Evolutionary conservation across 2,113 vertebrate genomes (phyloP), one percentile per base, ranked within the genome.

Genomic region (Vulpes lagopus): DNA sequence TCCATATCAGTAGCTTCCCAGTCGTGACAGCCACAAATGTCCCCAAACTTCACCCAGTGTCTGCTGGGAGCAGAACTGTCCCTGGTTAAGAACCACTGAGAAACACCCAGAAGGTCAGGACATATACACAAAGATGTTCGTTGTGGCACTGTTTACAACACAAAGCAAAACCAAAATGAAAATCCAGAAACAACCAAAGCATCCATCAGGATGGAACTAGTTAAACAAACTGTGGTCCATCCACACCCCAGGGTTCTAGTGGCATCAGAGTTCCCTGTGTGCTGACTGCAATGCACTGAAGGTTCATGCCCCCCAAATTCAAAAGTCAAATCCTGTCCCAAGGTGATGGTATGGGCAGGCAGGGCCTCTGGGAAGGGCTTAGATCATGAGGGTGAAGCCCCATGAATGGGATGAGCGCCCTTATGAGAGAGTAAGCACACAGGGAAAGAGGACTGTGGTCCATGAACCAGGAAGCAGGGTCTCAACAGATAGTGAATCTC

Each of bases 91-190:
- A 35, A 71, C 20, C 30, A 11, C 64, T 11, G 32, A 73, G 0
- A 17, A 0, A 8, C 19, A 30, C 38, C 23, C 60, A 78, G 49
- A 78, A n/a, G 23, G 7, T 60, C 89, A 17, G 71, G 11, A 32
- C 0, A 0, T 0, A 1, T 11, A 12, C 1, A 14, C 3, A 2
- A 53, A 69, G 53, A 59, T 3, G 23, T 14, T 23, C 0, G 1
- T 0, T 0, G 1, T 3, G 62, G 55, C 5, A 25, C 1, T 62
- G 32, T 32, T 35, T 62, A 11, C 0, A 3, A 89, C 16, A 53
- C 25, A 23, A 43, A 51, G 32, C 57, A 25, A 86, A 71, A 71
- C 22, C 25, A 17, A 55, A 71, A 53, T 2, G 38, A 7, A 27
- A 25, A 30, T 14, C 49, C 25, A 11, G 71, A 6, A 49, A 71